Evolutionary conservation across 2,888 invertebrate species (phyloP).

Genomic region (Cordylochernes scorpioides): DNA sequence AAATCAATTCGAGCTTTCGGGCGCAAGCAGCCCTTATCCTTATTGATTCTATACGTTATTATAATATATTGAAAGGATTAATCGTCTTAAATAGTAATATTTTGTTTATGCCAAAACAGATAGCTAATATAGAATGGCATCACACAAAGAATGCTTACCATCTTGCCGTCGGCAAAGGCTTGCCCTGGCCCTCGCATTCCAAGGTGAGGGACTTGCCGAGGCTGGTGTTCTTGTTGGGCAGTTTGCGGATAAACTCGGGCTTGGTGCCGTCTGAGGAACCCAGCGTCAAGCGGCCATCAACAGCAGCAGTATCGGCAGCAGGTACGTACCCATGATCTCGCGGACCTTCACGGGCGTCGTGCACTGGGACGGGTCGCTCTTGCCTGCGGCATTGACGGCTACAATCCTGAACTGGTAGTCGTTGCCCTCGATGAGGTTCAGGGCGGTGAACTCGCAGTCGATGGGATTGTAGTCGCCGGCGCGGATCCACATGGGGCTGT

Average conservation of each 20-base stretch:
- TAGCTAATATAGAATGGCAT: no score
- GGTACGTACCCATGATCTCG: conserved; percentile 21
- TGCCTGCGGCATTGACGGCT: conserved; percentile 76
- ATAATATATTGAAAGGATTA: no score
- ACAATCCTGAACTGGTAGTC: conserved; percentile 88
- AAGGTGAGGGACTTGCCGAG: conserved; percentile 50
- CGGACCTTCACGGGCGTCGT: conserved; percentile 66
- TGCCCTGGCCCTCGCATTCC: conserved; percentile 66
- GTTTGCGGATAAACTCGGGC: conserved; percentile 57
- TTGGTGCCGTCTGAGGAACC: conserved; percentile 57
- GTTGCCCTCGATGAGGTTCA: conserved; percentile 61
- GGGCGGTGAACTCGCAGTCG: conserved; percentile 56
- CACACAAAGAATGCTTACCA: conserved; percentile 29
- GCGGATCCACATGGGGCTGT: conserved; percentile 60
- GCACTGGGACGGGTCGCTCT: conserved; percentile 53
- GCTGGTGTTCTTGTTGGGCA: conserved; percentile 46
- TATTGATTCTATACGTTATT: no score
- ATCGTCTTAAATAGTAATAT: no score
- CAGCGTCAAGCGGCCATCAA: no score
- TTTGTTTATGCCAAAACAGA: no score
- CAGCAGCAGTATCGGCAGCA: no score
- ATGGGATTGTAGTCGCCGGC: conserved; percentile 73
- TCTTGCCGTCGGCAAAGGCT: conserved; percentile 56
- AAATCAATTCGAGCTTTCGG: no score
- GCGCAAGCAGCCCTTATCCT: no score